Percentiles rank a stretch among this genome's conserved stretches.
phyloP scores from a whole-genome alignment of 2,113 vertebrate genomes.

The Chelonoidis abingdonii region DNA sequence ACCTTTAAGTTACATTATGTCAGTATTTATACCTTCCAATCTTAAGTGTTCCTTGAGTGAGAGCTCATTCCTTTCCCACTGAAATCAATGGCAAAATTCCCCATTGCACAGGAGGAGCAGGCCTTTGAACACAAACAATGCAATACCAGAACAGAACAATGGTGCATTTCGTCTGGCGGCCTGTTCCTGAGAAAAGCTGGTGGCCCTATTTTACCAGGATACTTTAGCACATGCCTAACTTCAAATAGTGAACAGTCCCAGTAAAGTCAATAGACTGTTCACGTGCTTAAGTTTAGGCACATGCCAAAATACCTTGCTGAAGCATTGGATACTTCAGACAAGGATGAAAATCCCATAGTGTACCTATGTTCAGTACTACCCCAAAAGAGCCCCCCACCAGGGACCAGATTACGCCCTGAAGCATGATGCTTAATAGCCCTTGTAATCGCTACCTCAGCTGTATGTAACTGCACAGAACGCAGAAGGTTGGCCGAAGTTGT shows the following conservation, averaged over 20 bases:
- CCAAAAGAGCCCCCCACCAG: not conserved
- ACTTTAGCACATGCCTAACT: not conserved
- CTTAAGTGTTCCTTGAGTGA: conserved; percentile 70
- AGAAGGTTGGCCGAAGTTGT: not conserved
- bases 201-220: not conserved
- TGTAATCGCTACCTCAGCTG: not conserved
- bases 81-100: conserved; percentile 72
- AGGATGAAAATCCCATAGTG: not conserved
- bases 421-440: not conserved
- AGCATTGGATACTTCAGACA: not conserved
- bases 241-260: not conserved
- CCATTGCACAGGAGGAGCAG: conserved; percentile 1
- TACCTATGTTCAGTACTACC: not conserved
- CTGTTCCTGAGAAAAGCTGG: not conserved
- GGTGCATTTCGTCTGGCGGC: conserved; percentile 8
- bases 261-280: not conserved
- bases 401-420: fast-evolving
- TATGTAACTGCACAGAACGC: not conserved
- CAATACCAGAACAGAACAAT: conserved; percentile 1
- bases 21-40: conserved; percentile 74
- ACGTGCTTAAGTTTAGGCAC: not conserved
- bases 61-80: conserved; percentile 53
- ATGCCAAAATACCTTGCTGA: not conserved
- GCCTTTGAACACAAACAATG: not conserved
- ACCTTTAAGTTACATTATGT: conserved; percentile 56